A percentile compares a stretch with the other conserved stretches of the same genome.
Evolutionary conservation across 2,797 vertebrate species (phyloP).

Genomic region (Gymnoscopelus microlampas): DNA sequence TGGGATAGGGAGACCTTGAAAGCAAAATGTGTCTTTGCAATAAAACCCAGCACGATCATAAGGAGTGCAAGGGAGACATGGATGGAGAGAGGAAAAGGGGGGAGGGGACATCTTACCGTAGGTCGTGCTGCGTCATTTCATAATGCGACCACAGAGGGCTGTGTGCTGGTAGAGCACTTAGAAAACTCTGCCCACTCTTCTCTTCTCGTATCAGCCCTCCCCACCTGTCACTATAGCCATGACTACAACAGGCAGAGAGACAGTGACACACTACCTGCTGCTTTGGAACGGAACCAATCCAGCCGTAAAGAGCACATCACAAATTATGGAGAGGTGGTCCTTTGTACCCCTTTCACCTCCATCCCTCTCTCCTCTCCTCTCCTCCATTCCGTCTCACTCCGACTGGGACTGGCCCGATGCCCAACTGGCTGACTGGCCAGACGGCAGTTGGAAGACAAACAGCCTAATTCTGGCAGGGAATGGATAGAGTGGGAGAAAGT

Average conservation of each 20-base stretch:
- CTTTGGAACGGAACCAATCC: conserved; percentile 21
- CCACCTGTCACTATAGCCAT: conserved; percentile 24
- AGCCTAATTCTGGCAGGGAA: conserved; percentile 56
- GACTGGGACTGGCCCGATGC: conserved; percentile 53
- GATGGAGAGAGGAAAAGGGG: conserved; percentile 25
- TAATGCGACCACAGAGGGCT: conserved; percentile 43
- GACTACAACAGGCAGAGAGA: conserved; percentile 17
- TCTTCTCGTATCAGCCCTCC: conserved; percentile 10
- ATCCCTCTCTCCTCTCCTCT: background rate
- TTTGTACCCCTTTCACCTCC: background rate
- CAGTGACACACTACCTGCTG: conserved; percentile 21
- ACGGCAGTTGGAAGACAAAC: conserved; percentile 68
- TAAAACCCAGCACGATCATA: conserved; percentile 52
- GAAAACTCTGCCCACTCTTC: conserved; percentile 19
- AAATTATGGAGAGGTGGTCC: background rate
- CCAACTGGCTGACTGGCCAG: conserved; percentile 45
- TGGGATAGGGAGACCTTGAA: conserved; percentile 44
- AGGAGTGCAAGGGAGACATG: background rate
- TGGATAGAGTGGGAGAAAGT: conserved; percentile 53
- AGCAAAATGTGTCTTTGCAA: conserved; percentile 52
- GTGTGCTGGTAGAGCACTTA: conserved; percentile 61
- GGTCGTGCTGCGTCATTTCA: conserved; percentile 60
- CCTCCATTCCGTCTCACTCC: conserved; percentile 5
- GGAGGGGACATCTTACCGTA: conserved; percentile 43
- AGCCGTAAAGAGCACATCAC: background rate